A percentile compares a stretch with the other conserved stretches of the same genome.
Conservation (phyloP, 2,888 invertebrate genomes). For the Lordiphosa fenestrarum region DNA sequence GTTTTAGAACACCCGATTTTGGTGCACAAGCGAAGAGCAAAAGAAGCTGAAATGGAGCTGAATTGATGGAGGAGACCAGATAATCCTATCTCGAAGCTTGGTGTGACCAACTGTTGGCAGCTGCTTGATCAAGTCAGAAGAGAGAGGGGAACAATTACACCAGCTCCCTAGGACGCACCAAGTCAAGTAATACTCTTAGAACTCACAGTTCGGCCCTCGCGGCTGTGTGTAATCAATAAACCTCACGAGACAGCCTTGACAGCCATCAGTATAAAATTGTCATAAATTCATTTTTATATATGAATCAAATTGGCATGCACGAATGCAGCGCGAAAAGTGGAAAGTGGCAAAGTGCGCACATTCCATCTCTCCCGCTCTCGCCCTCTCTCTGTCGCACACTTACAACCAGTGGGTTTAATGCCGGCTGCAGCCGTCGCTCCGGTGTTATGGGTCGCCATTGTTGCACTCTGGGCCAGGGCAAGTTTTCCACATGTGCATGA, state of each 20-base stretch:
- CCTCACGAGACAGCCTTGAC: conserved; percentile 43
- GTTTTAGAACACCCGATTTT: too few species aligned
- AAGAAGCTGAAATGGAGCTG: too few species aligned
- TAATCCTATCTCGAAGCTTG: too few species aligned
- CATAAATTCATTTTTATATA: conserved; percentile 67
- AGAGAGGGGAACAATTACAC: too few species aligned
- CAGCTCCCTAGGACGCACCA: too few species aligned
- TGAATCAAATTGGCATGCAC: conserved; percentile 56
- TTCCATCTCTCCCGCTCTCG: conserved; percentile 3
- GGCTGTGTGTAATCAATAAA: conserved; percentile 43
- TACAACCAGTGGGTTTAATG: conserved; percentile 25
- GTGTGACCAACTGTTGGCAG: too few species aligned
- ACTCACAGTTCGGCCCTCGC: conserved; percentile 9
- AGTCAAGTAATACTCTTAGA: neutral
- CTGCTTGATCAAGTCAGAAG: too few species aligned
- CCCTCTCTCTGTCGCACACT: conserved; percentile 5
- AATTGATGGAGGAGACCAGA: too few species aligned
- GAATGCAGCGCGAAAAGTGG: conserved; percentile 52
- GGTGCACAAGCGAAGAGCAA: too few species aligned
- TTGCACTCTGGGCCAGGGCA: conserved; percentile 32
- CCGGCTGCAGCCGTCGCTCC: conserved; percentile 22
- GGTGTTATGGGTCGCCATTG: conserved; percentile 31
- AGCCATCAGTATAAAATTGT: conserved; percentile 74
- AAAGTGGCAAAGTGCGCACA: conserved; percentile 62
- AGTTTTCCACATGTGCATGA: conserved; percentile 54